Evolutionary conservation across 1,140 invertebrate species (phyloP).

Genomic region (Cydia amplana): DNA sequence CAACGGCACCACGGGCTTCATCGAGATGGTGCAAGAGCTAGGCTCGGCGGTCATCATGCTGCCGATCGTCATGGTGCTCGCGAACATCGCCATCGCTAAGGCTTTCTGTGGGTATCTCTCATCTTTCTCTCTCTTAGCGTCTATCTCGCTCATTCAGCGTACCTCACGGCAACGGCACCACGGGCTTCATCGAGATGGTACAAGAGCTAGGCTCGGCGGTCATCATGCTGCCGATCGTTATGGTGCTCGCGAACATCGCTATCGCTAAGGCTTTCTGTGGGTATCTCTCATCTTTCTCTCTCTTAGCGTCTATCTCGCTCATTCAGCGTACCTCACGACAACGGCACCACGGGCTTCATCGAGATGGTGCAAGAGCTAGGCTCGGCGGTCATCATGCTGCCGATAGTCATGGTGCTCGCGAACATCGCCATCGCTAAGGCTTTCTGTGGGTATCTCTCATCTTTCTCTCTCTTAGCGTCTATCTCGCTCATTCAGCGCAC

Average conservation of each 20-base stretch:
- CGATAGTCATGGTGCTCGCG: constrained; percentile 89
- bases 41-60: constrained; percentile 87
- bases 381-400: constrained; percentile 86
- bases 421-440: constrained; percentile 94
- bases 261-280: constrained; percentile 93
- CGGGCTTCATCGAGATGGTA: constrained; percentile 75
- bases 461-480: no score
- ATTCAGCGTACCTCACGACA: constrained; percentile 82
- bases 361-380: constrained; percentile 85
- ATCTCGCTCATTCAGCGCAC: constrained; percentile 82
- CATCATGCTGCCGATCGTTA: constrained; percentile 88
- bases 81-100: constrained; percentile 94
- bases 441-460: constrained; percentile 82
- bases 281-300: constrained; percentile 45
- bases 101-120: constrained; percentile 84
- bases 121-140: no score
- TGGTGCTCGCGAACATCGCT: constrained; percentile 91
- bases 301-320: constrained; percentile 66
- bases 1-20: constrained; percentile 81
- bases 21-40: constrained; percentile 83
- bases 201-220: constrained; percentile 83
- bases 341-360: constrained; percentile 80
- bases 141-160: constrained; percentile 82
- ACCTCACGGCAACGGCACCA: constrained; percentile 80
- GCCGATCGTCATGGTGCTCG: constrained; percentile 89